Conservation (phyloP, 1,140 invertebrate species). For the Zeugodacus cucurbitae region DNA sequence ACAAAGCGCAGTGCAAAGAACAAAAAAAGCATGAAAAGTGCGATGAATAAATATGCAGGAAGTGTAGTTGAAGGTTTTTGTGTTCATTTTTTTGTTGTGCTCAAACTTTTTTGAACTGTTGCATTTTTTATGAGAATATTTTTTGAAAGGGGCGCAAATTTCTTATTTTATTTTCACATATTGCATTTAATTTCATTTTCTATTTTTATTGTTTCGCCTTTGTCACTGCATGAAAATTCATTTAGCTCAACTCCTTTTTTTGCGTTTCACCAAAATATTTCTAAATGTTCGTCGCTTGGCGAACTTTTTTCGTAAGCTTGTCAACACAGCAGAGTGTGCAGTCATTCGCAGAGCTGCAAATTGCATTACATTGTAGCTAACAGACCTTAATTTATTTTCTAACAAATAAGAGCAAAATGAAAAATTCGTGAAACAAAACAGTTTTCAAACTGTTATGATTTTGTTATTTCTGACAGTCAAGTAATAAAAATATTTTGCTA, state of each 20-base stretch:
- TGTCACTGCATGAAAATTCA: background rate
- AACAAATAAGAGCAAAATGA: background rate
- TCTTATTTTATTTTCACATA: background rate
- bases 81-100: background rate
- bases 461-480: background rate
- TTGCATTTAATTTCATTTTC: background rate
- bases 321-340: background rate
- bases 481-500: too few relatives aligned
- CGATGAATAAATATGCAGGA: constrained; percentile 7
- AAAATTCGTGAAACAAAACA: background rate
- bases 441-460: background rate
- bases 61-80: background rate
- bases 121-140: background rate
- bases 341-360: background rate
- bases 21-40: background rate
- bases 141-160: background rate
- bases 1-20: background rate
- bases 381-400: background rate
- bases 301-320: background rate
- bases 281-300: background rate
- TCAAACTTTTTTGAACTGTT: background rate
- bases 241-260: background rate
- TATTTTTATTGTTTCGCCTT: background rate
- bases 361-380: background rate
- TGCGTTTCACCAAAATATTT: background rate